Evolutionary conservation across 2,797 vertebrate genomes (phyloP).

Genomic region (Tachyglossus aculeatus): DNA sequence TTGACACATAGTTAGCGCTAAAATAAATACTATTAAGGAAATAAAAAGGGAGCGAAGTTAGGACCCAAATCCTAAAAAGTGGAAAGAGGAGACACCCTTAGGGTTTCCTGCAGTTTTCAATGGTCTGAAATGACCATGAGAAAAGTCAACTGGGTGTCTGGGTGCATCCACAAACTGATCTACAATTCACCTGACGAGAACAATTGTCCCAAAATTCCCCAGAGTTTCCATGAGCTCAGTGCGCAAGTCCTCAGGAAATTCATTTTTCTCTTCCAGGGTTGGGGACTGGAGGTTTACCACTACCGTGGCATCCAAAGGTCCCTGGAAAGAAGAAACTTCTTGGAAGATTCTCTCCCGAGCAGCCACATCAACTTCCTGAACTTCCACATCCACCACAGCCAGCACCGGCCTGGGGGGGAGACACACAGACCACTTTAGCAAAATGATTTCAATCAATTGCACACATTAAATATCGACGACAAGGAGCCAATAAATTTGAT

Average conservation of each 20-base stretch:
- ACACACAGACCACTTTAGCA: too few relatives aligned
- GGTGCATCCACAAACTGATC: background rate
- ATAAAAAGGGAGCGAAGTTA: too few relatives aligned
- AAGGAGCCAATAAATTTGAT: too few relatives aligned
- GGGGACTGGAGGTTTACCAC: conserved; percentile 73
- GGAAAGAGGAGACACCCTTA: too few relatives aligned
- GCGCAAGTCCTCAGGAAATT: conserved; percentile 79
- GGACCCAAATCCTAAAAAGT: too few relatives aligned
- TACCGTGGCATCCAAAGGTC: conserved; percentile 78
- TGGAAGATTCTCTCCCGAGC: conserved; percentile 77
- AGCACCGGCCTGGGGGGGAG: conserved; percentile 73
- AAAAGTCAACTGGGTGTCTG: too few relatives aligned
- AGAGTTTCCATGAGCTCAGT: conserved; percentile 77
- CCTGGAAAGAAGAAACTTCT: conserved; percentile 80
- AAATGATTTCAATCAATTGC: too few relatives aligned
- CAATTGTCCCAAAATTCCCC: conserved; percentile 73
- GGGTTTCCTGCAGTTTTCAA: too few relatives aligned
- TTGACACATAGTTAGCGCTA: too few relatives aligned
- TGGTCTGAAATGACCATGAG: background rate
- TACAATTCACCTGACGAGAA: conserved; percentile 74
- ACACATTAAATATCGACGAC: too few relatives aligned
- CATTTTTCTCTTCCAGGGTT: conserved; percentile 68
- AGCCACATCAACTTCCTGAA: conserved; percentile 75
- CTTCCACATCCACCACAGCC: conserved; percentile 80
- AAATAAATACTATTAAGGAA: too few relatives aligned